Conservation (phyloP, 2,888 invertebrate species). For the Pristionchus fissidentatus region DNA sequence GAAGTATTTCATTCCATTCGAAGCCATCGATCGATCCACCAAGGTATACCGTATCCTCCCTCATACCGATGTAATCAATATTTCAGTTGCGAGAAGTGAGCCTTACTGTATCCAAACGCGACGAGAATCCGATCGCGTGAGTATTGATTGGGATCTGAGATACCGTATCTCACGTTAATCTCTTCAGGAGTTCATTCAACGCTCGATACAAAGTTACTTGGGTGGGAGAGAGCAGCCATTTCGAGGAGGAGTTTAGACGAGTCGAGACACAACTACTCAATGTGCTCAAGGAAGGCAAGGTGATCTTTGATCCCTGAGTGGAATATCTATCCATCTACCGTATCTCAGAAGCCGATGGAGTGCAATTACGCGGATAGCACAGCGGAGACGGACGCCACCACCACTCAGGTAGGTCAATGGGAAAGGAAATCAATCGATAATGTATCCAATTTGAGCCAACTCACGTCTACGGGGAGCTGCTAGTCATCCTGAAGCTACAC, state of each 20-base stretch:
- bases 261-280: conserved; percentile 5
- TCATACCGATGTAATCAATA: background rate
- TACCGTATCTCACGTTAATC: too few species aligned
- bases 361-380: background rate
- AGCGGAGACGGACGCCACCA: background rate
- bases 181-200: conserved; percentile 22
- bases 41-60: conserved; percentile 1
- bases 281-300: conserved; percentile 29
- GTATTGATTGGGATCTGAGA: too few species aligned
- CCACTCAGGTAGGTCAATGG: background rate
- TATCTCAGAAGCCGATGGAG: background rate
- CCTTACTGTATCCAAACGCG: conserved; percentile 10
- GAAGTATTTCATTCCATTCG: conserved; percentile 28
- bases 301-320: background rate
- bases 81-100: conserved; percentile 33
- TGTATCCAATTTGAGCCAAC: conserved; percentile 3
- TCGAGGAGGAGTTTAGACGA: conserved; percentile 9
- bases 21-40: conserved; percentile 15
- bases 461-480: background rate
- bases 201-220: conserved; percentile 27
- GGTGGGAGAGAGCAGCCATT: background rate
- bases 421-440: background rate
- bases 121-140: conserved; percentile 25
- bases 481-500: conserved; percentile 14
- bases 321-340: too few species aligned